Evolutionary conservation across 30 jellyfish, hydroid and myxozoan genomes (phyloP), one percentile per base, ranked within the genome.

Genomic region (Pseudorhiza aurosa): DNA sequence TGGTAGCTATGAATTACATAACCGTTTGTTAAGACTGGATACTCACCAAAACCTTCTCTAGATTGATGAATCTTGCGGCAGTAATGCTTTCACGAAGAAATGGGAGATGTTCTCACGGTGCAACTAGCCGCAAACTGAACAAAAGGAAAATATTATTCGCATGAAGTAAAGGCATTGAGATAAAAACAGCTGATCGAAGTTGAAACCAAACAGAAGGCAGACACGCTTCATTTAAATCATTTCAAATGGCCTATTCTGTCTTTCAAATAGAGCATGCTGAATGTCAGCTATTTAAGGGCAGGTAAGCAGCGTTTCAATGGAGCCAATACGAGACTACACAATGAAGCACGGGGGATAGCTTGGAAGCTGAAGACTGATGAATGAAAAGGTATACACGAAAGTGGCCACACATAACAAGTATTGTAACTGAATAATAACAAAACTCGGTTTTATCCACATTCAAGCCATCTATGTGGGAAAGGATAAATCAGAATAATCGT

Each of bases 181-280:
- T 33, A 50, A 51, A 73, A 73, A 51, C 86, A 73, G 86, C 86
- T 73, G 86, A 73, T 73, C 59, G 17, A 33, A 51, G 75, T 53
- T 56, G 72, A 22, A 51, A 18, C 68, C 75, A 73, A 33, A 37
- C 75, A 73, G 74, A 73, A 53, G 65, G 73, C 37, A 73, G 86
- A 73, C 86, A 73, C 86, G 86, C 86, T 47, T 73, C 75, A 55
- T 73, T 73, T 32, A 58, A 56, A 45, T 32, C 75, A 24, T 51
- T 73, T 73, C 55, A 46, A 46, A 40, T 10, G 22, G 36, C 5
- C 37, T 28, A 28, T 44, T 24, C 57, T 17, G 65, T 24, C 56
- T 49, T 73, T 73, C 86, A 73, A 71, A 73, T 53, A 12, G 51
- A 51, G 31, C 69, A 25, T 47, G 32, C 83, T 50, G 71, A 21